Base-by-base conservation (phyloP, 2,113 vertebrate species). In the Mormoops blainvillei region DNA sequence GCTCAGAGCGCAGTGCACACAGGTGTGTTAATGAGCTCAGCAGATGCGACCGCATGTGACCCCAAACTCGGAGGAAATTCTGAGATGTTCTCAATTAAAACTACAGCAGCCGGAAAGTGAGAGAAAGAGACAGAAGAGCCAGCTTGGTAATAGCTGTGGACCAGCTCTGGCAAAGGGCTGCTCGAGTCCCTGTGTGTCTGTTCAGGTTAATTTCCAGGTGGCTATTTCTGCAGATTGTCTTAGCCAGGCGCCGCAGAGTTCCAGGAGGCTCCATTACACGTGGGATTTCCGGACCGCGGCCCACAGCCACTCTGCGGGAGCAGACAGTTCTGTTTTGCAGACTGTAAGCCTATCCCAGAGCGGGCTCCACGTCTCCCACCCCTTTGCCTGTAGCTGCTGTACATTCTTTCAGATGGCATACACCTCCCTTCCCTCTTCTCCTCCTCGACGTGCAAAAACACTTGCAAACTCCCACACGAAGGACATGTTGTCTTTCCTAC, bases 41-140 rank as follows among this genome's bases (percentile, higher is more conserved):
- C 0, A 1, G 52, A 48, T 0, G 12, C 31, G 19, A 31, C 50
- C 43, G 7, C 8, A 9, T 13, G 28, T 24, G 12, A 4, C 2
- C 24, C 8, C 65, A 87, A 8, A 31, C 28, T 0, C 31, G 56
- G 38, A 33, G 28, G 7, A 45, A 20, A 22, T 20, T 16, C 80
- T 2, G 41, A 45, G 41, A 45, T 63, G 56, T 45, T 83, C 26
- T 45, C 43, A 45, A 63, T 63, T 33, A 22, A 45, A 61, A 61
- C 31, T 33, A 33, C 7, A 33, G 80, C 80, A 45, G 56, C 38
- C 26, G 0, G 38, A 43, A 61, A 83, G 41, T 33, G 56, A 43
- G 78, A 33, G 78, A 18, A 20, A 82, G 56, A 82, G 11, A 63
- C 24, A 43, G 28, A 28, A 5, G 38, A 45, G 80, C 33, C 7